Evolutionary conservation across 2,888 invertebrate species (phyloP).

Genomic region (Lobophora halterata): DNA sequence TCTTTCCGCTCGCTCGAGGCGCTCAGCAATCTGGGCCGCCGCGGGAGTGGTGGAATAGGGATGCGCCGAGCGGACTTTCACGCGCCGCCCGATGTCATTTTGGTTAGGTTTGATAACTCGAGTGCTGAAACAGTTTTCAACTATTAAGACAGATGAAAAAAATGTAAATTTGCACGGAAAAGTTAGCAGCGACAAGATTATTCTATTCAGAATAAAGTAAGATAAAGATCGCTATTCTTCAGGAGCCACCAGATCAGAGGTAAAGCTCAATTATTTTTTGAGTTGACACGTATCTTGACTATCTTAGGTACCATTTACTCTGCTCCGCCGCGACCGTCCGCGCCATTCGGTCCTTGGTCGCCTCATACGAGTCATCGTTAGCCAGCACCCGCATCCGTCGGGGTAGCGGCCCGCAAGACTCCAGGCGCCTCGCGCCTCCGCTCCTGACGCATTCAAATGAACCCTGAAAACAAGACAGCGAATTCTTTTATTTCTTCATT

Average conservation of each 20-base stretch:
- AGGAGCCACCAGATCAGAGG: too few species aligned
- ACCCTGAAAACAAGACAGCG: slow-evolving; percentile 83
- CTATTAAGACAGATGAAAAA: neutral
- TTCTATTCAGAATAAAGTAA: too few species aligned
- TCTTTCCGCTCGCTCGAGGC: slow-evolving; percentile 29
- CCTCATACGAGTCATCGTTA: slow-evolving; percentile 97
- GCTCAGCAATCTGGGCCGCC: slow-evolving; percentile 51
- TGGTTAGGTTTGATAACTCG: slow-evolving; percentile 96
- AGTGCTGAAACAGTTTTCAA: slow-evolving; percentile 82
- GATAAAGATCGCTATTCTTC: too few species aligned
- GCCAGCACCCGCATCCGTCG: slow-evolving; percentile 95
- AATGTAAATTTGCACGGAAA: too few species aligned
- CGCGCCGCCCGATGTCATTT: slow-evolving; percentile 93
- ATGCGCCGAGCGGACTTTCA: slow-evolving; percentile 84
- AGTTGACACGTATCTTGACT: too few species aligned
- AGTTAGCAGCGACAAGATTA: too few species aligned
- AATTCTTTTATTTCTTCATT: too few species aligned
- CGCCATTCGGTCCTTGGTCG: slow-evolving; percentile 95
- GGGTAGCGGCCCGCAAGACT: slow-evolving; percentile 92
- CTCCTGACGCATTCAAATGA: slow-evolving; percentile 94
- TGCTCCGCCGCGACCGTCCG: slow-evolving; percentile 95
- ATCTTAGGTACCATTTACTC: slow-evolving; percentile 92
- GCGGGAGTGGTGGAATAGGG: slow-evolving; percentile 59
- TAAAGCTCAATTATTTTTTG: too few species aligned
- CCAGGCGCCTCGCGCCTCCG: slow-evolving; percentile 82